A percentile compares a stretch with the other conserved stretches of the same genome.
phyloP scores from a whole-genome alignment of 2,888 invertebrate species.

The Caenorhabditis sp. region DNA sequence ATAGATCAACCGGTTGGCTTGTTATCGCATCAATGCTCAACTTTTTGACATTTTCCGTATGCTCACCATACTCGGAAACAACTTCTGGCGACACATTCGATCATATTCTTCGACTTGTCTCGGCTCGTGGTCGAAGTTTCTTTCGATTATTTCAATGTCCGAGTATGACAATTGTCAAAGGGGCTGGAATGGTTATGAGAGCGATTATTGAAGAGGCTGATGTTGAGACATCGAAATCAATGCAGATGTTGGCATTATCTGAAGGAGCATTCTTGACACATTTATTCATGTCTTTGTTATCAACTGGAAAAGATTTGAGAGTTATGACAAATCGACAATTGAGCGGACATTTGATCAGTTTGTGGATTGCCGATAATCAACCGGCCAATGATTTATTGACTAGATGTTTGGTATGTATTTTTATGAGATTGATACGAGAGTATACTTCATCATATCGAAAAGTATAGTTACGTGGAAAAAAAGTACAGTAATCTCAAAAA shows the following conservation, averaged over 20 bases:
- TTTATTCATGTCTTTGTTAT: constrained; percentile 87
- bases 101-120: constrained; percentile 88
- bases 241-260: constrained; percentile 90
- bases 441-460: too few species aligned
- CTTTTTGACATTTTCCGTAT: constrained; percentile 94
- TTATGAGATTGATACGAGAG: too few species aligned
- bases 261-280: constrained; percentile 95
- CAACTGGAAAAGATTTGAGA: constrained; percentile 81
- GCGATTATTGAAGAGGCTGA: constrained; percentile 97
- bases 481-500: too few species aligned
- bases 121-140: constrained; percentile 86
- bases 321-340: constrained; percentile 78
- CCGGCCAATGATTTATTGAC: constrained; percentile 64
- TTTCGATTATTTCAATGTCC: constrained; percentile 92
- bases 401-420: constrained; percentile 57
- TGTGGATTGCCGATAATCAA: constrained; percentile 91
- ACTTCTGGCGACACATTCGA: constrained; percentile 84
- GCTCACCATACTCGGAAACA: constrained; percentile 98
- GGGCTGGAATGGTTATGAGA: constrained; percentile 91
- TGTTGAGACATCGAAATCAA: constrained; percentile 86
- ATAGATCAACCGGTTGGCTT: constrained; percentile 89
- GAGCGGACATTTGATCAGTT: constrained; percentile 88
- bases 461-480: too few species aligned
- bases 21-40: constrained; percentile 97
- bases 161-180: constrained; percentile 96